Base-by-base conservation (phyloP, 2,888 invertebrate genomes). In the Tridacna crocea region DNA sequence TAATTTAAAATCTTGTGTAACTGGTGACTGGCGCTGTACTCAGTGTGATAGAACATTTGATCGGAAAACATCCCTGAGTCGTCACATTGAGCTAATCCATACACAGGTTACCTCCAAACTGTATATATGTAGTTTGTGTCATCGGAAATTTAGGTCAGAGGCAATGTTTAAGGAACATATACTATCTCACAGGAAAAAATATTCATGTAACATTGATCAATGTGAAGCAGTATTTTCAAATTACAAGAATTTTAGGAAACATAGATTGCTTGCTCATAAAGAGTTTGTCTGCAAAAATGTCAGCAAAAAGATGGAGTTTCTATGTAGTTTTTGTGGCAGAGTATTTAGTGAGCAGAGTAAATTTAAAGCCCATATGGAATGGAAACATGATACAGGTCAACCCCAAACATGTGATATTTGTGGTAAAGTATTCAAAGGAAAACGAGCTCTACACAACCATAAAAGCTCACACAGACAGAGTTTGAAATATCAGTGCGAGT, bases 331-430 rank as follows among this genome's bases (percentile, higher is more conserved):
- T 0, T 68, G 68, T 47, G 68, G 68, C 17, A 36, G 10, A 47
- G 68, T 8, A 68, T 68, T 68, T 27, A 17, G 46, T 46, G 12
- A 47, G 3, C 36, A 47, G 4, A 10, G 11, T 3, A n/a, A 13
- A 46, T 68, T 68, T 11, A 68, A 8, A 8, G n/a, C 46, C 46
- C 68, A 68, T 27, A n/a, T 68, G 47, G 46, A 68, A 68, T 68
- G 68, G 68, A 68, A 68, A 68, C 68, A 68, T 12, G n/a, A n/a
- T 27, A n/a, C n/a, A 4, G 68, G 68, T 47, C 4, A 68, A 19
- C 68, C 68, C 0, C 8, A 46, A 47, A 17, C 46, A 12, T 68
- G 68, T 22, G 13, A 36, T 3, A 68, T 68, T 11, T 68, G 68
- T 68, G 27, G 46, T 19, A 68, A 68, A 22, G 47, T 47, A n/a